Conservation (phyloP, 2,113 vertebrate genomes). For the Emydocephalus ijimae region DNA sequence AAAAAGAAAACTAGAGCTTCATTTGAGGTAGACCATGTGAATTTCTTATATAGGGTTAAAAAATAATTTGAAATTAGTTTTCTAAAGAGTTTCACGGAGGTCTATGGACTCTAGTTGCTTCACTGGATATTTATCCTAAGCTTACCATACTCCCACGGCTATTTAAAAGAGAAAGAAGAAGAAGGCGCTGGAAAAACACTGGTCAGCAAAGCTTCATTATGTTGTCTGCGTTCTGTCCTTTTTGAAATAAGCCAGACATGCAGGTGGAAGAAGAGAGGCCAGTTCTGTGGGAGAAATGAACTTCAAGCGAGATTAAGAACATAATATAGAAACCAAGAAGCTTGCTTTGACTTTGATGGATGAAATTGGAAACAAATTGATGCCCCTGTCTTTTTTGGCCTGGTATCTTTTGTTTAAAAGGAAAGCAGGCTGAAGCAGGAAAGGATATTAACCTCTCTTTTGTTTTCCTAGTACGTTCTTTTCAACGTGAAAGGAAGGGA, state of each 20-base stretch:
- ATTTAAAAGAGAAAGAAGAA: neutral
- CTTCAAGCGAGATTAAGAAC: constrained; percentile 58
- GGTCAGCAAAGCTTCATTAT: constrained; percentile 18
- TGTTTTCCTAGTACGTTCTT: constrained; percentile 28
- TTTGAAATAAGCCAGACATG: constrained; percentile 45
- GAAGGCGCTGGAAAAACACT: neutral
- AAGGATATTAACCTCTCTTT: constrained; percentile 44
- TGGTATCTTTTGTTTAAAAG: constrained; percentile 53
- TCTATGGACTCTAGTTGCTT: neutral
- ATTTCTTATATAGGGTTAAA: neutral
- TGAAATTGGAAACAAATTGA: constrained; percentile 63
- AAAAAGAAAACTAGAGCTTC: neutral
- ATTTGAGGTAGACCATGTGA: neutral
- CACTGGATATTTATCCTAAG: constrained; percentile 11
- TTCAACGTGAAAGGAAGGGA: constrained; percentile 15
- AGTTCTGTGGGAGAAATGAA: constrained; percentile 49
- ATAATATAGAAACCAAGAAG: constrained; percentile 49
- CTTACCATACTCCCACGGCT: constrained; percentile 7
- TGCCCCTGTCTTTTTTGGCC: constrained; percentile 48
- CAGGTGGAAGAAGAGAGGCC: constrained; percentile 35
- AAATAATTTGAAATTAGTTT: neutral
- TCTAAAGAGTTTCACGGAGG: neutral
- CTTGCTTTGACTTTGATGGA: constrained; percentile 48
- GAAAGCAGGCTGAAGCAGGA: constrained; percentile 47
- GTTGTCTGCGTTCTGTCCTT: constrained; percentile 20